Conservation (phyloP, 1,140 invertebrate species). For the Drosophila lowei region DNA sequence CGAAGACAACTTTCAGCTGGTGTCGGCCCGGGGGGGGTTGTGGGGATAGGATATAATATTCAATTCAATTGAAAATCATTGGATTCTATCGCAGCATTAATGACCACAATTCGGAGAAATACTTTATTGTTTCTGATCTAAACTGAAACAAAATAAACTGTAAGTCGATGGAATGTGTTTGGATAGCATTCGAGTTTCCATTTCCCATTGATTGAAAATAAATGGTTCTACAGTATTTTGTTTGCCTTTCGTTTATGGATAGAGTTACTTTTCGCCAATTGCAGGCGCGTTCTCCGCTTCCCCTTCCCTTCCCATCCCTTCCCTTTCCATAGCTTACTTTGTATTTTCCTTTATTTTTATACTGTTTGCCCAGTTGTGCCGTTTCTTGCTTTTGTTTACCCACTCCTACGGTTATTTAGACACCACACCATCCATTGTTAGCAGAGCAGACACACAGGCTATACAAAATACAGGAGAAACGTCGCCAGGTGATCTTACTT, state of each 20-base stretch:
- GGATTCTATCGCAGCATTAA: conserved; percentile 50
- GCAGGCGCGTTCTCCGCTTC: conserved; percentile 25
- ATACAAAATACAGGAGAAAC: conserved; percentile 7
- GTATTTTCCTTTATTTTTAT: too few species aligned
- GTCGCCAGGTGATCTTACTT: conserved; percentile 46
- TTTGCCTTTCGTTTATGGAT: conserved; percentile 9
- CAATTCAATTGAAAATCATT: conserved; percentile 56
- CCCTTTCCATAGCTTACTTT: neutral
- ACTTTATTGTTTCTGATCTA: conserved; percentile 19
- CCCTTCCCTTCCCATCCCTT: neutral
- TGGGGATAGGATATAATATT: conserved; percentile 20
- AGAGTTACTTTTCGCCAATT: conserved; percentile 17
- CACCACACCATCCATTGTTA: conserved; percentile 28
- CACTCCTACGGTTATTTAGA: conserved; percentile 16
- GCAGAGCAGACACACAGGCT: conserved; percentile 4
- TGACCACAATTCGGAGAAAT: conserved; percentile 18
- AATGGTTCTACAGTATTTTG: conserved; percentile 14
- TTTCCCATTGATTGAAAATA: neutral
- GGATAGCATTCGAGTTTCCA: conserved; percentile 14
- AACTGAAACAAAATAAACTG: conserved; percentile 25
- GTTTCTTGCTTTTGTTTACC: conserved; percentile 23
- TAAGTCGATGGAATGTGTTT: conserved; percentile 14
- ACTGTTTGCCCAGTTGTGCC: conserved; percentile 44
- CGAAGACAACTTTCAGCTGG: conserved; percentile 1
- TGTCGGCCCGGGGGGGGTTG: conserved; percentile 1